These are phyloP conservation scores for Drosophila repleta DNA, from an alignment of 1,140 invertebrate genomes.

Conservation along the genomic window DNA sequence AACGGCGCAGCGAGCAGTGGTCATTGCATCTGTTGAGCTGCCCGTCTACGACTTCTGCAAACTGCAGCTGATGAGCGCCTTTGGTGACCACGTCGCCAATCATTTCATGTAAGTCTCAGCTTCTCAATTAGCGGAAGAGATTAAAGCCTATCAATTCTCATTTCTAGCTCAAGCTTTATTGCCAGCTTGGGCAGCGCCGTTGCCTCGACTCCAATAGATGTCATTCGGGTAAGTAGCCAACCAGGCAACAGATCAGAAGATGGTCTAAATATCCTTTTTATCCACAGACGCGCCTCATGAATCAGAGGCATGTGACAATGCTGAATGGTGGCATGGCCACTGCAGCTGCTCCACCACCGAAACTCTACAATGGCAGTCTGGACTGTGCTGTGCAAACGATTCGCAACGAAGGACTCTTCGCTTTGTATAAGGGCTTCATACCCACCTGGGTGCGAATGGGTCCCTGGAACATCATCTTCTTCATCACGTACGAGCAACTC, in stretches of 20 bases:
- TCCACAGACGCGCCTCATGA: conserved; percentile 95
- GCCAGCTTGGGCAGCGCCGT: conserved; percentile 96
- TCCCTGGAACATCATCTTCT: conserved; percentile 99
- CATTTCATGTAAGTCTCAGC: conserved; percentile 92
- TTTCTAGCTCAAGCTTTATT: conserved; percentile 92
- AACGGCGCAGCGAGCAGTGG: conserved; percentile 95
- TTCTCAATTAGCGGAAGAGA: not conserved
- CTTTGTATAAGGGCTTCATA: conserved; percentile 97
- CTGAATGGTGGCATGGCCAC: conserved; percentile 84
- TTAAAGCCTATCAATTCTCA: not conserved
- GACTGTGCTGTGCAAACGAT: conserved; percentile 92
- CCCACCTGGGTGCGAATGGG: conserved; percentile 98
- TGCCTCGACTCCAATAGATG: conserved; percentile 97
- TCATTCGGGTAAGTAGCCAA: conserved; percentile 91
- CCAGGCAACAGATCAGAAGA: not conserved
- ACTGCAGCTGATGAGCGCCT: conserved; percentile 88
- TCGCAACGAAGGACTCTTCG: conserved; percentile 89
- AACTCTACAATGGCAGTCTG: conserved; percentile 93
- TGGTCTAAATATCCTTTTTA: not conserved
- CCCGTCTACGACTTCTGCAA: conserved; percentile 97
- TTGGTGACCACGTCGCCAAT: conserved; percentile 93
- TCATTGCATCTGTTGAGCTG: conserved; percentile 96
- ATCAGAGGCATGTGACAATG: conserved; percentile 89
- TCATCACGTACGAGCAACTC: conserved; percentile 97
- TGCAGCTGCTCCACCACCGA: conserved; percentile 76